Percentiles rank a stretch among this genome's conserved stretches.
Conservation (phyloP, 2,797 vertebrate genomes). For the Australoheros facetus region DNA sequence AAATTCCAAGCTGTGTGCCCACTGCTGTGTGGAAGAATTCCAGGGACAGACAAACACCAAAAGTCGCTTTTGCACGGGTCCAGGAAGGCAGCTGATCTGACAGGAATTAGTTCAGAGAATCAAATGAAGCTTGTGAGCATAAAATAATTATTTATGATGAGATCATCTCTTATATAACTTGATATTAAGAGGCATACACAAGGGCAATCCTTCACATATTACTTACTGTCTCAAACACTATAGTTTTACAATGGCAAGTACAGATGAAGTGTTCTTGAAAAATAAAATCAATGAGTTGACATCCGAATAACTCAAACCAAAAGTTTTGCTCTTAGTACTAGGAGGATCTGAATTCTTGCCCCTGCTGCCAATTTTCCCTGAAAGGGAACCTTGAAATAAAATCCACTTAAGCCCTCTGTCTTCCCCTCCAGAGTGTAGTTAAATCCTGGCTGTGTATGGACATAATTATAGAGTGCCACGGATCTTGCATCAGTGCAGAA, state of each 20-base stretch:
- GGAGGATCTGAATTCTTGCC: conserved; percentile 57
- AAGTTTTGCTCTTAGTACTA: conserved; percentile 48
- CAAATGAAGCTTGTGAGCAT: background rate
- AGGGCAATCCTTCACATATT: conserved; percentile 21
- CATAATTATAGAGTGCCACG: conserved; percentile 72
- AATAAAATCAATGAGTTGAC: conserved; percentile 58
- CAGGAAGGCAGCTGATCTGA: background rate
- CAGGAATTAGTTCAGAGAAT: conserved; percentile 4
- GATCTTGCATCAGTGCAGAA: conserved; percentile 72
- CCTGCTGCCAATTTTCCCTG: conserved; percentile 63
- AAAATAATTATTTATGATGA: background rate
- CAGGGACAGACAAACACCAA: conserved; percentile 1
- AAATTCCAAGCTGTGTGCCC: conserved; percentile 14
- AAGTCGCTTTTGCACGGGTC: background rate
- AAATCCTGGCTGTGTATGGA: conserved; percentile 75
- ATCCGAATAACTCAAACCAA: conserved; percentile 76
- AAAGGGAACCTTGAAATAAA: conserved; percentile 79
- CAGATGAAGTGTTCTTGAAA: conserved; percentile 54
- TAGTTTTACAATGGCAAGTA: conserved; percentile 44
- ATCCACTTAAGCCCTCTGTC: conserved; percentile 74
- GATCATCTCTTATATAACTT: conserved; percentile 10
- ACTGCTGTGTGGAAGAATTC: conserved; percentile 10
- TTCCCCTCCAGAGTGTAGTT: conserved; percentile 74
- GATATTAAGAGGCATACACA: background rate
- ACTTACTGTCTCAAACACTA: conserved; percentile 32